A percentile compares a stretch with the other conserved stretches of the same genome.
These are phyloP conservation scores for Panthera uncia DNA, from an alignment of 2,113 vertebrate genomes.

Conservation along the genomic window DNA sequence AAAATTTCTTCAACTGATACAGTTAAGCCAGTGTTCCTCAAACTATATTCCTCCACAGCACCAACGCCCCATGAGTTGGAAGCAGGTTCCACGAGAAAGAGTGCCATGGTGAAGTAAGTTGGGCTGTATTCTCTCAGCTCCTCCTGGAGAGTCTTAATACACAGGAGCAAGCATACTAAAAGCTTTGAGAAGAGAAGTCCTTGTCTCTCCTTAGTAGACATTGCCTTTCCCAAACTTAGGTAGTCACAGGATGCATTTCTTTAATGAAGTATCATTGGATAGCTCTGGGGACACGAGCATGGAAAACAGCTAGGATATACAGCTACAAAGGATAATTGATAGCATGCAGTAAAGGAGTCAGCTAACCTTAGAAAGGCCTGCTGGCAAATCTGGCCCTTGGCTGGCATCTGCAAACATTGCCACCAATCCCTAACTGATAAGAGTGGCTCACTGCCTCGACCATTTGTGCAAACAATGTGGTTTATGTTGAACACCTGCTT, in stretches of 20 bases:
- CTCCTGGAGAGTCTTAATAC: not conserved
- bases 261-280: not conserved
- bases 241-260: not conserved
- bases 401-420: not conserved
- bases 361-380: not conserved
- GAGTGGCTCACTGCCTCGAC: not conserved
- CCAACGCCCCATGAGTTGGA: not conserved
- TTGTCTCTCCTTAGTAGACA: not conserved
- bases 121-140: not conserved
- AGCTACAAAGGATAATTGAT: not conserved
- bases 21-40: too few relatives aligned
- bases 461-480: not conserved
- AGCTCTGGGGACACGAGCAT: not conserved
- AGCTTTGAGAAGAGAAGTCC: not conserved
- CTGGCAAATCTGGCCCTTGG: not conserved
- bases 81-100: not conserved
- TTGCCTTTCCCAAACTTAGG: not conserved
- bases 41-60: not conserved
- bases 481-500: not conserved
- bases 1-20: not conserved
- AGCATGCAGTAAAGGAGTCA: accelerated
- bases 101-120: accelerated
- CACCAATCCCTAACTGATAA: too few relatives aligned
- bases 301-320: not conserved
- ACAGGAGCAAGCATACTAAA: not conserved